phyloP scores from a whole-genome alignment of 2,797 vertebrate species.

The Darevskia mixta region DNA sequence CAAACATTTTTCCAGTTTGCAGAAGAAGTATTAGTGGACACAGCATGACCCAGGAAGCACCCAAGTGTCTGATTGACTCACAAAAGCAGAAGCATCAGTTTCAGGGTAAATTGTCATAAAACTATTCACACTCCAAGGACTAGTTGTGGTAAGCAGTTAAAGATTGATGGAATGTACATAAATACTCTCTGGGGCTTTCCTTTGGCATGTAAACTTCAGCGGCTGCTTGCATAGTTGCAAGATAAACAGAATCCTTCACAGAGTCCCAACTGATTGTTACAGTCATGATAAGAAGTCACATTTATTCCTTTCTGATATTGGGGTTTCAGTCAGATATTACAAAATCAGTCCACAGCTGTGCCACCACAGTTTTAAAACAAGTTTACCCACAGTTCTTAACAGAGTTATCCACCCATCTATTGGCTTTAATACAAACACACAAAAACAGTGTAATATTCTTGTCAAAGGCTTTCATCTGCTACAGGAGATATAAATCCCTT shows the following conservation, averaged over 20 bases:
- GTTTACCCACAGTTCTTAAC: conserved; percentile 26
- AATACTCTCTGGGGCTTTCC: conserved; percentile 40
- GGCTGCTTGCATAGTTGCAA: conserved; percentile 20
- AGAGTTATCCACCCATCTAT: not conserved
- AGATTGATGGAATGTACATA: not conserved
- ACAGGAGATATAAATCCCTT: not conserved
- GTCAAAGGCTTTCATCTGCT: not conserved
- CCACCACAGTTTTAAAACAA: not conserved
- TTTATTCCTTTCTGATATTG: conserved; percentile 8
- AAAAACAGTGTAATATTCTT: not conserved
- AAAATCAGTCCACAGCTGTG: not conserved
- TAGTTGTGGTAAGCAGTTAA: not conserved
- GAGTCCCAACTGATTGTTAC: conserved; percentile 4
- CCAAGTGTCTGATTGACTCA: not conserved
- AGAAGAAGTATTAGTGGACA: not conserved
- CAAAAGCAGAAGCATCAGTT: not conserved
- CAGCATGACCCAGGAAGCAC: not conserved
- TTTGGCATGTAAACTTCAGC: not conserved
- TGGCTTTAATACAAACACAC: not conserved
- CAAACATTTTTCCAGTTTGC: not conserved
- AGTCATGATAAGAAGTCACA: not conserved
- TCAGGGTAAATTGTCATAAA: not conserved
- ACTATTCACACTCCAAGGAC: not conserved
- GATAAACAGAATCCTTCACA: conserved; percentile 23
- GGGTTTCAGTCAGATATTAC: conserved; percentile 11